Evolutionary conservation across 2,797 vertebrate genomes (phyloP), one percentile per base, ranked within the genome.

Genomic region (Acanthurus leucopareius): DNA sequence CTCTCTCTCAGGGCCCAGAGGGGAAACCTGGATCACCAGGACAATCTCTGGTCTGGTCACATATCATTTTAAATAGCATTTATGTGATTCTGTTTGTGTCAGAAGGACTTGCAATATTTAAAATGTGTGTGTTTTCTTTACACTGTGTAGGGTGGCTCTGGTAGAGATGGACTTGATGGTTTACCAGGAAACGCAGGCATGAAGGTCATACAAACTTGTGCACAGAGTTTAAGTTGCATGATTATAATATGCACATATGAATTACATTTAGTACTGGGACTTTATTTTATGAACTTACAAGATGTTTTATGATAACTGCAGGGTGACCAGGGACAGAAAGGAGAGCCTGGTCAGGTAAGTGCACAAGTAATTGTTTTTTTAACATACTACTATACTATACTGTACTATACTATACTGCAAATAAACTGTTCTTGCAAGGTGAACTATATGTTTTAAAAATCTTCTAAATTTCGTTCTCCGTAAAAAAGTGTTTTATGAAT

Each of bases 21-120:
- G 96, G 96, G 28, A 95, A 91, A 75, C 95, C 95, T 56, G 96
- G 95, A 69, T 76, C 89, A 77, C 94, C 95, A 13, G 95, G 92
- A 70, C 25, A 80, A 20, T 80, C 92, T 48, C 15, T 70, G 92
- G 95, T 96, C 85, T 19, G 86, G 93, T 67, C 59, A 51, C 77
- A 1, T 2, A 47, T 48, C 40, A 35, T 47, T 49, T 69, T 17
- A 4, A 28, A 65, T 40, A 0, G 0, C 6, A 44, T 28, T 16
- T 32, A 4, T 63, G 2, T 56, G 15, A 5, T 52, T 0, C n/a
- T 56, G 5, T 69, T 64, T 14, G 1, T 15, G 10, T 69, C 16
- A 28, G 1, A 1, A 1, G 2, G 10, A 38, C 1, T 53, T n/a
- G 7, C n/a, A 10, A 3, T 60, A 1, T 16, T 35, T 45, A 11